Base-by-base conservation (phyloP, 2,888 invertebrate species). In the Fragum whitleyi region DNA sequence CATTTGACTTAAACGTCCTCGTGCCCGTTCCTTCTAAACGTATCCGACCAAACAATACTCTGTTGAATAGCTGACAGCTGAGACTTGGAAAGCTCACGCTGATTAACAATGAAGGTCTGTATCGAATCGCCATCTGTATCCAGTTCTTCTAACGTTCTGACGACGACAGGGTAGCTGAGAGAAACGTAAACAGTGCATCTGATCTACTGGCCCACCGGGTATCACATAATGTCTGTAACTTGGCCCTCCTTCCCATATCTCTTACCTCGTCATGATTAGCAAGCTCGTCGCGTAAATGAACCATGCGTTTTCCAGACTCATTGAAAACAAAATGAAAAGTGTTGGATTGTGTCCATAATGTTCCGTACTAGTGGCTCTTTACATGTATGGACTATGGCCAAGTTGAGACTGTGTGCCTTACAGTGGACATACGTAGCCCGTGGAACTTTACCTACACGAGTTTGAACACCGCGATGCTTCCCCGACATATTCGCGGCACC, bases 401-500 rank as follows among this genome's bases (percentile, higher is more conserved):
- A 51, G 68, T 84, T 73, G 0, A 73, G 28, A 61, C 26, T 28
- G 21, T 86, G 79, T 26, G 57, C 47, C 23, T 47, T 70, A 57
- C 83, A 81, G 42, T 86, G 86, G 2, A 67, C 29, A 47, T 83
- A 81, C 1, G 68, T 21, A 11, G 83, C 77, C 5, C 61, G 32
- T 0, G 74, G 74, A 14, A 68, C 19, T 51, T 79, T 59, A n/a
- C 36, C 42, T 1, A 83, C 62, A 6, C 77, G 26, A 1, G 77
- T 79, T 32, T 81, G 79, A 2, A 81, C 79, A 16, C 83, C 81
- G 6, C 65, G 69, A 21, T 68, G 23, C n/a, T 67, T 55, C 11
- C 73, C 65, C 0, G 69, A 39, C 76, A 81, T 78, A 28, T 70
- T 74, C n/a, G 79, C 59, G 1, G 78, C 77, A 19, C 83, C 79